A percentile compares a stretch with the other conserved stretches of the same genome.
These are phyloP conservation scores for Lophius piscatorius DNA, from an alignment of 2,113 vertebrate species.

Conservation along the genomic window DNA sequence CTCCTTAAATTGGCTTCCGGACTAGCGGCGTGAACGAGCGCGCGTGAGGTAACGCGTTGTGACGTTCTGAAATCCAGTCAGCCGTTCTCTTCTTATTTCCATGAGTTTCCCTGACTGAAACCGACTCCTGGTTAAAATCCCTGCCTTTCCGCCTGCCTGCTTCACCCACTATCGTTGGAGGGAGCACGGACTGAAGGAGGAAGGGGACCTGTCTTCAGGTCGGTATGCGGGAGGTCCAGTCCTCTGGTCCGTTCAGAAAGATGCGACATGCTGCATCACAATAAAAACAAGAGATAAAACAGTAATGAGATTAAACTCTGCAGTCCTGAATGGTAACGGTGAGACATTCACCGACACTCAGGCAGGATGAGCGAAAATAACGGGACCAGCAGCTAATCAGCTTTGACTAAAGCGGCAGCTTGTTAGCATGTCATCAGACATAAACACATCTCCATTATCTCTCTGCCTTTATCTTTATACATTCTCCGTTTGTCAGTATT, in stretches of 20 bases:
- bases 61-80: constrained; percentile 43
- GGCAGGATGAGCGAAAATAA: constrained; percentile 12
- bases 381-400: constrained; percentile 41
- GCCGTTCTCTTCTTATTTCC: constrained; percentile 5
- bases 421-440: too few species aligned
- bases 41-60: constrained; percentile 32
- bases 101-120: too few species aligned
- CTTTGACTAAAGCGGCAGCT: constrained; percentile 31
- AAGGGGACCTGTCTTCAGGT: constrained; percentile 30
- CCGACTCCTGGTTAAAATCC: not conserved
- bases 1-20: not conserved
- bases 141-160: too few species aligned
- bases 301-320: not conserved
- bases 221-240: too few species aligned
- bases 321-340: not conserved
- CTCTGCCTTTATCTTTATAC: too few species aligned
- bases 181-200: constrained; percentile 6
- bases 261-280: constrained; percentile 1
- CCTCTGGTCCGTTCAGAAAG: too few species aligned
- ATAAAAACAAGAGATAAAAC: not conserved
- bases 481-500: too few species aligned
- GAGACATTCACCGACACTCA: not conserved
- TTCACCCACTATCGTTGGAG: not conserved
- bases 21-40: not conserved
- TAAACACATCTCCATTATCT: too few species aligned